Evolutionary conservation across 2,888 invertebrate species (phyloP), one percentile per base, ranked within the genome.

Genomic region (Cheilosia scutellata): DNA sequence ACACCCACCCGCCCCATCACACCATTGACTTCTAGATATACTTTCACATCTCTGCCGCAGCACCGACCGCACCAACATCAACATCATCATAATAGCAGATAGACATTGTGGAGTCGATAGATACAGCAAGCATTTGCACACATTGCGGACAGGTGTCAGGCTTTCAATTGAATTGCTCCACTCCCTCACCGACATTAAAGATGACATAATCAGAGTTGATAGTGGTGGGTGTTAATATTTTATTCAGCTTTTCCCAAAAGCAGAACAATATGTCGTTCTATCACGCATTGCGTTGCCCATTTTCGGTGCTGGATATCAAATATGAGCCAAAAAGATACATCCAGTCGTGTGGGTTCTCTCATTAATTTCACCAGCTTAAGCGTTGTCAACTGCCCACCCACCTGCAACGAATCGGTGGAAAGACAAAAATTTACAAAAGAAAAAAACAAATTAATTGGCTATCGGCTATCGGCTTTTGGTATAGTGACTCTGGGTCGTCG

Each of bases 301-400:
- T 80, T 75, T 58, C 42, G 65, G 70, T 27, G 29, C 44, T 60
- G 44, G 74, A 58, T 57, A 29, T 40, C 49, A 58, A 77, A 75
- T 58, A 51, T 31, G 60, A 71, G n/a, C 37, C 37, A 74, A 76
- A 75, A 58, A 75, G 80, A 68, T 40, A 65, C 76, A 68, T 57
- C 51, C 53, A 76, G 25, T 51, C 62, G 86, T 82, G 86, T 86
- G 86, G 86, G 86, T 86, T 86, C 68, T 55, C 71, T 58, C 82
- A 82, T 77, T 86, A 77, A 86, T 84, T 57, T 80, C 60, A 55
- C 71, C 80, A 80, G 55, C 65, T 84, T 71, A 77, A 72, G 57
- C 51, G 68, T 72, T 86, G 76, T 86, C 86, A 86, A 82, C 82
- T 86, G 82, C 86, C 86, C 86, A 86, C 82, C 82, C 77, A 82